A percentile compares a stretch with the other conserved stretches of the same genome.
Conservation (phyloP, 2,113 vertebrate genomes). For the Oncorhynchus clarkii region DNA sequence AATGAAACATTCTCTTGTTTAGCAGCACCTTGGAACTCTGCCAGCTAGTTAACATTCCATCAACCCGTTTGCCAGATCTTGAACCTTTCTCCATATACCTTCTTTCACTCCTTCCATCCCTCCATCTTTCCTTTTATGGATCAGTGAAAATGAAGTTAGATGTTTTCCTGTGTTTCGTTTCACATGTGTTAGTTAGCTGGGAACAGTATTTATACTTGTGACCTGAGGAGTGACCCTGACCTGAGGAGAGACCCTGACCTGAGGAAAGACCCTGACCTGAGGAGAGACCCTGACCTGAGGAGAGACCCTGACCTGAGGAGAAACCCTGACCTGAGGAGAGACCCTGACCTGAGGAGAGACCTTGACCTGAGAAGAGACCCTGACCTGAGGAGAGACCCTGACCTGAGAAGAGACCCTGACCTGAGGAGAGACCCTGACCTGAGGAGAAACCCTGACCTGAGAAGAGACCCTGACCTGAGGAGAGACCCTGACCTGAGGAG, state of each 20-base stretch:
- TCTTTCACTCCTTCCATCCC: not conserved
- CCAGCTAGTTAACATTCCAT: slow-evolving; percentile 1
- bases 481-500: no score
- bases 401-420: slow-evolving; percentile 9
- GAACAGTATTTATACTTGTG: slow-evolving; percentile 24
- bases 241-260: not conserved
- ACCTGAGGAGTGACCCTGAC: slow-evolving; percentile 31
- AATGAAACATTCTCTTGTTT: no score
- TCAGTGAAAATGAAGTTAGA: not conserved
- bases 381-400: slow-evolving; percentile 27
- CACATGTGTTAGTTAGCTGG: slow-evolving; percentile 21
- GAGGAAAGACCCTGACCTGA: no score
- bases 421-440: no score
- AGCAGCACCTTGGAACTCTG: not conserved
- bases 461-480: no score
- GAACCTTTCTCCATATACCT: not conserved
- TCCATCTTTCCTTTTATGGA: slow-evolving; percentile 6
- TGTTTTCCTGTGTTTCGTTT: not conserved
- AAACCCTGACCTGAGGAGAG: no score
- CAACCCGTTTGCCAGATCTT: not conserved
- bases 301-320: no score
- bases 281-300: no score
- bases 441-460: no score
- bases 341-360: no score
- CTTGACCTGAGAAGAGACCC: no score